Conservation (phyloP, 2,113 vertebrate species). For the Rousettus leschenaultii region DNA sequence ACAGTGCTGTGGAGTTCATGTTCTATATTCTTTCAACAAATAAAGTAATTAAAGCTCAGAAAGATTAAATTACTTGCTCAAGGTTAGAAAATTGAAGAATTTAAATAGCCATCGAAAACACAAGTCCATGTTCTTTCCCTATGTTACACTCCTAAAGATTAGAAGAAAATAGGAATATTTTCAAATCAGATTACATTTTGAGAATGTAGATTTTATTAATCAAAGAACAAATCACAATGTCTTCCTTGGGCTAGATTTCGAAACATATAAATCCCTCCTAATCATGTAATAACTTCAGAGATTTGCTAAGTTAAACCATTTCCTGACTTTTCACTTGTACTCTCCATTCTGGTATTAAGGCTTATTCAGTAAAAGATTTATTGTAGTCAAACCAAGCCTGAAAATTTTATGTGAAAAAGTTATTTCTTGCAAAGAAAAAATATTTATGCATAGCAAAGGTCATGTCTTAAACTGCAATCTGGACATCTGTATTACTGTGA, state of each 20-base stretch:
- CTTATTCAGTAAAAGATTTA: slow-evolving; percentile 49
- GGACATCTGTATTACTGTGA: slow-evolving; percentile 27
- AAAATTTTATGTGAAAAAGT: slow-evolving; percentile 37
- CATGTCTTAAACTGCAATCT: slow-evolving; percentile 17
- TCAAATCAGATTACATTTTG: slow-evolving; percentile 9
- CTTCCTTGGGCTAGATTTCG: not conserved
- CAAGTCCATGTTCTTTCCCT: not conserved
- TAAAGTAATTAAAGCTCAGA: not conserved
- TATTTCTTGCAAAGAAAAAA: slow-evolving; percentile 49
- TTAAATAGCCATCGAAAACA: not conserved
- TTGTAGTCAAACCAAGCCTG: slow-evolving; percentile 10
- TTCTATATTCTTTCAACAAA: not conserved
- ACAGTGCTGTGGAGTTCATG: not conserved
- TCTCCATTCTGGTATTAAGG: not conserved
- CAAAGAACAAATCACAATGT: not conserved
- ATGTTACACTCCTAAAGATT: not conserved
- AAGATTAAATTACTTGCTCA: not conserved
- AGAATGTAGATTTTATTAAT: slow-evolving; percentile 11
- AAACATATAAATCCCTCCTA: not conserved
- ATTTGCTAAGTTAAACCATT: slow-evolving; percentile 15
- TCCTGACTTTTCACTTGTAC: not conserved
- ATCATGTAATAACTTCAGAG: not conserved
- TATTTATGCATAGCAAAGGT: slow-evolving; percentile 44
- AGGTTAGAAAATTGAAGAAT: not conserved
- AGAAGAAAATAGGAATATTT: not conserved